Evolutionary conservation across 1,140 invertebrate species (phyloP), one percentile per base, ranked within the genome.

Genomic region (Brachionus rubens): DNA sequence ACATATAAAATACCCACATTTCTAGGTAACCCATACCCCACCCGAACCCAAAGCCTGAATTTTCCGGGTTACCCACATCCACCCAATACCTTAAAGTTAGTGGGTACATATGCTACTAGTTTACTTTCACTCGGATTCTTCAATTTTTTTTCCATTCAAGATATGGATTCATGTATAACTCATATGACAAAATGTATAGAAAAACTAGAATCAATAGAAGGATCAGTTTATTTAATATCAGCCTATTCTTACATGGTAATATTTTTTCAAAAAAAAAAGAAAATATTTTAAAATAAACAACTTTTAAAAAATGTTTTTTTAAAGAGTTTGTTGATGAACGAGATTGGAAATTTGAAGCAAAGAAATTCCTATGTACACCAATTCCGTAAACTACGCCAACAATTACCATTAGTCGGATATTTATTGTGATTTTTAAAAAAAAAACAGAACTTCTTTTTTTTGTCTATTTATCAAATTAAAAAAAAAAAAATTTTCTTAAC

Each of bases 171-270:
- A 12, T 50, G 46, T 24, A 72, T 72, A 28, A 19, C 19, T 10
- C 68, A 72, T 16, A 72, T 72, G 68, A 50, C 3, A n/a, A 54
- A 72, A 54, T 72, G 68, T 10, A 72, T 72, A 30, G 46, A 50
- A 48, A 72, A 72, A 30, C 28, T 72, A 24, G 68, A 72, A 54
- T 12, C 26, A 9, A 72, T 72, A 16, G 21, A 72, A 36, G 68
- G 46, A 21, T 54, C 46, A 4, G 21, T 52, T 28, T 72, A 72
- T 24, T 50, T 72, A 14, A 50, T 72, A 50, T 50, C 68, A 21
- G 46, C 68, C n/a, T 72, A 72, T 41, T 50, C 68, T 3, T 72
- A 72, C 21, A 36, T 50, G 68, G 68, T 72, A 48, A 52, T 16
- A 10, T 12, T 2, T 1, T 2, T 48, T 47, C 30, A 12, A 19